These are phyloP conservation scores for Ryuthela nishihirai DNA, from an alignment of 2,888 invertebrate species.

Conservation along the genomic window DNA sequence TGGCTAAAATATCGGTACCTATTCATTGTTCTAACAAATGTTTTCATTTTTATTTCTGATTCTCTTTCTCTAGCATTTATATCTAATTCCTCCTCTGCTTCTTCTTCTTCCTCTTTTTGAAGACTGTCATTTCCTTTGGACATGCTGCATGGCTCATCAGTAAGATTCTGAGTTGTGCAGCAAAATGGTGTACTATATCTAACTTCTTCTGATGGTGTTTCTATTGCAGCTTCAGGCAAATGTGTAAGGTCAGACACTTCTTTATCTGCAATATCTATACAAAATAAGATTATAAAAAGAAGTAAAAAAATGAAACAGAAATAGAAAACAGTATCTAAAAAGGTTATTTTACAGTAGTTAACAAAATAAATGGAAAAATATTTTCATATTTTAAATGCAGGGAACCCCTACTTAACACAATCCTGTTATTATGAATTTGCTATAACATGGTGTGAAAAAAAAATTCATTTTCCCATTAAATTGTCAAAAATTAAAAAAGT, in stretches of 20 bases:
- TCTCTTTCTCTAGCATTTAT: constrained; percentile 17
- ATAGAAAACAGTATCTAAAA: too few species aligned
- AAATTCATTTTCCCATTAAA: too few species aligned
- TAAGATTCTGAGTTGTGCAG: constrained; percentile 30
- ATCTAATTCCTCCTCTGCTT: constrained; percentile 14
- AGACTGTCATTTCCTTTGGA: constrained; percentile 1
- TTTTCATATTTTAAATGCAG: too few species aligned
- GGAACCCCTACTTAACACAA: too few species aligned
- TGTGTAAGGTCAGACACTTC: constrained; percentile 35
- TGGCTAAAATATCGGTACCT: constrained; percentile 63
- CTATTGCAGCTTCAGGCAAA: not conserved
- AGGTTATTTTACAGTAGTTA: too few species aligned
- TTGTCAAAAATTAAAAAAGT: too few species aligned
- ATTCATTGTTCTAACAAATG: constrained; percentile 49
- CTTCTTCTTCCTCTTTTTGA: constrained; percentile 11
- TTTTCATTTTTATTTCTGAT: not conserved
- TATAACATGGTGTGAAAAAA: too few species aligned
- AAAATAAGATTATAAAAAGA: constrained; percentile 1
- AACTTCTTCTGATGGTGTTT: not conserved
- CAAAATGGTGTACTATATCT: constrained; percentile 27
- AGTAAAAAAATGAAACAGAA: not conserved
- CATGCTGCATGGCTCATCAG: constrained; percentile 17
- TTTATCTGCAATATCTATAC: constrained; percentile 27
- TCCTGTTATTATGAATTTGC: too few species aligned
- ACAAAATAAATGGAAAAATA: too few species aligned